phyloP scores from a whole-genome alignment of 2,797 vertebrate genomes.

The Peromyscus aztecus region DNA sequence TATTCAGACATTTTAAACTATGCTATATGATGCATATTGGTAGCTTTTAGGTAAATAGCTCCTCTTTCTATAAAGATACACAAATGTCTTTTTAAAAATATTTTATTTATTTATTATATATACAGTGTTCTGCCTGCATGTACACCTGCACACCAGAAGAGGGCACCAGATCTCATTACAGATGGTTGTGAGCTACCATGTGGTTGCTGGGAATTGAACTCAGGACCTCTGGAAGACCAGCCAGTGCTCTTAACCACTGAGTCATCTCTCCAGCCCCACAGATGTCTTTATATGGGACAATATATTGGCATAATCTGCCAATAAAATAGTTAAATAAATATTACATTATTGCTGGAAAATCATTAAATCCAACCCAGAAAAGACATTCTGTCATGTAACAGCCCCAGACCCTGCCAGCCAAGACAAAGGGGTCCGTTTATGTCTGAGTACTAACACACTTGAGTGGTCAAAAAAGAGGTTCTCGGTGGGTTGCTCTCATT shows the following conservation, averaged over 20 bases:
- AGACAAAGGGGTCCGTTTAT: neutral
- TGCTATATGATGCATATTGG: neutral
- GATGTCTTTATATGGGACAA: neutral
- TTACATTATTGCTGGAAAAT: neutral
- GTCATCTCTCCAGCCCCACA: too few species aligned
- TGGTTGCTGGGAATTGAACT: too few species aligned
- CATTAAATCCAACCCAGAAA: neutral
- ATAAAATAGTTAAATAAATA: slow-evolving; percentile 33
- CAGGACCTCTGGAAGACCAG: too few species aligned
- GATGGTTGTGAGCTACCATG: too few species aligned
- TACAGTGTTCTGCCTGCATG: too few species aligned
- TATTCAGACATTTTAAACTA: slow-evolving; percentile 49
- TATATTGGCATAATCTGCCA: neutral
- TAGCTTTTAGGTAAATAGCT: slow-evolving; percentile 5
- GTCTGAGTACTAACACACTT: neutral
- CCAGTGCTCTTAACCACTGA: too few species aligned
- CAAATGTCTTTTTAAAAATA: neutral
- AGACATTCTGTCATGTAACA: neutral
- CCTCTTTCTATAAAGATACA: slow-evolving; percentile 2
- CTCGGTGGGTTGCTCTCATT: neutral
- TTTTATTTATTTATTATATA: too few species aligned
- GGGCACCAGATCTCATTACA: too few species aligned
- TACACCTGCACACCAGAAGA: too few species aligned
- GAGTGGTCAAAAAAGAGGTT: neutral
- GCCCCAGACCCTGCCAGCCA: neutral